phyloP scores from a whole-genome alignment of 2,888 invertebrate genomes.

The Cylindroiulus punctatus region DNA sequence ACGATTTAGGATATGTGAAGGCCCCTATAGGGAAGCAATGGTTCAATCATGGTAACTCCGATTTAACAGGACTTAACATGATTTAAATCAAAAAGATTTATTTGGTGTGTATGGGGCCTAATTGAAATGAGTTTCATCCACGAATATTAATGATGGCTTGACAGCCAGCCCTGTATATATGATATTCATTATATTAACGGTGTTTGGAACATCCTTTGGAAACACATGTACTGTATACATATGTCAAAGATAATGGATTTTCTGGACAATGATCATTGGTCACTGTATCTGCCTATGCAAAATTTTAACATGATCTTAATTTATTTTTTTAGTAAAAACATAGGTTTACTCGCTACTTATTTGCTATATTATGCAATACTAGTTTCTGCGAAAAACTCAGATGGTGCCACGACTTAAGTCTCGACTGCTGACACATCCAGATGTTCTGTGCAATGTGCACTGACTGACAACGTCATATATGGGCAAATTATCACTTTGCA shows the following conservation, averaged over 20 bases:
- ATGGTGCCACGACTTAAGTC: neutral
- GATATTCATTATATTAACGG: neutral
- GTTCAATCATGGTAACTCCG: too few relatives aligned
- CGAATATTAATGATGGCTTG: neutral
- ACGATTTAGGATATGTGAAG: too few relatives aligned
- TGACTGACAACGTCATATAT: too few relatives aligned
- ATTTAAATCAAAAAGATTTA: too few relatives aligned
- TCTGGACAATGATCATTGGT: neutral
- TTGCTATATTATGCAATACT: neutral
- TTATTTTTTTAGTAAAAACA: too few relatives aligned
- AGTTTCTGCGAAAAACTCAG: neutral
- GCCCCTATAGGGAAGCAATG: too few relatives aligned
- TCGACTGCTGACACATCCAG: too few relatives aligned
- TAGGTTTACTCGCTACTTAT: neutral
- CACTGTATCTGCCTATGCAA: neutral
- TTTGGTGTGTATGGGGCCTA: too few relatives aligned
- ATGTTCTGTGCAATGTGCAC: too few relatives aligned
- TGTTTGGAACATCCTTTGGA: neutral
- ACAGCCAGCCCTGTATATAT: neutral
- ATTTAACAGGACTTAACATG: too few relatives aligned
- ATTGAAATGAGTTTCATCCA: neutral
- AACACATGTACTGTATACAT: neutral
- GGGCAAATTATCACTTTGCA: too few relatives aligned
- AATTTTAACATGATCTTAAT: neutral
- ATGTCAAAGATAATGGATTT: too few relatives aligned